Percentiles rank a stretch among this genome's conserved stretches.
These are phyloP conservation scores for Scalopus aquaticus DNA, from an alignment of 2,113 vertebrate genomes.

Conservation along the genomic window DNA sequence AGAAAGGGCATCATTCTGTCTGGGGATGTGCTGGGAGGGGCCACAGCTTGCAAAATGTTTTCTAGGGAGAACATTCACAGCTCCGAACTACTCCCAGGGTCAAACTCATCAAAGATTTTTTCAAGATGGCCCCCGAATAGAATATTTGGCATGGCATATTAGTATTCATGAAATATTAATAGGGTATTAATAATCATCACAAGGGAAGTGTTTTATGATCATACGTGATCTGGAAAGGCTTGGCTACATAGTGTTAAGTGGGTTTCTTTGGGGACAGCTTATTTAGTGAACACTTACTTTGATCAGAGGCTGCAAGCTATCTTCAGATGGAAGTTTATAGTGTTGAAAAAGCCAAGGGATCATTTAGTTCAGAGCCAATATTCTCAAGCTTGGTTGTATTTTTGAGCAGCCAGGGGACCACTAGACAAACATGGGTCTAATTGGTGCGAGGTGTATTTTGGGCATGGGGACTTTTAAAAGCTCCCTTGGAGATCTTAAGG, in stretches of 20 bases:
- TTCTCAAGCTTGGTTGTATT: not conserved
- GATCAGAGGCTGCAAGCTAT: not conserved
- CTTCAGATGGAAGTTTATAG: slow-evolving; percentile 11
- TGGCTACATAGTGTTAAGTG: not conserved
- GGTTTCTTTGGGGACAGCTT: not conserved
- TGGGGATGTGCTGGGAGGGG: not conserved
- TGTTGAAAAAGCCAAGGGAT: not conserved
- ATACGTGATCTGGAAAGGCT: not conserved
- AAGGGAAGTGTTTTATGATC: not conserved
- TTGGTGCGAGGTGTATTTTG: not conserved
- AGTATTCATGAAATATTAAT: not conserved
- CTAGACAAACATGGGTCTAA: not conserved
- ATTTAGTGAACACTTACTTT: not conserved
- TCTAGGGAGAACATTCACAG: not conserved
- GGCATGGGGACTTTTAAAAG: not conserved
- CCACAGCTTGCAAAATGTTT: not conserved
- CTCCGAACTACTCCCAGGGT: not conserved
- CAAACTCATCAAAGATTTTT: not conserved
- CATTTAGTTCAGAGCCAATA: not conserved
- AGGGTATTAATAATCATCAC: not conserved
- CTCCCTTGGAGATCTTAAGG: not conserved
- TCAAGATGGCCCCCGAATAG: not conserved
- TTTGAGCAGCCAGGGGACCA: not conserved
- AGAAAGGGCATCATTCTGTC: not conserved
- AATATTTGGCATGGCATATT: not conserved